phyloP scores from a whole-genome alignment of 2,888 invertebrate genomes.

The Volucella zonaria region DNA sequence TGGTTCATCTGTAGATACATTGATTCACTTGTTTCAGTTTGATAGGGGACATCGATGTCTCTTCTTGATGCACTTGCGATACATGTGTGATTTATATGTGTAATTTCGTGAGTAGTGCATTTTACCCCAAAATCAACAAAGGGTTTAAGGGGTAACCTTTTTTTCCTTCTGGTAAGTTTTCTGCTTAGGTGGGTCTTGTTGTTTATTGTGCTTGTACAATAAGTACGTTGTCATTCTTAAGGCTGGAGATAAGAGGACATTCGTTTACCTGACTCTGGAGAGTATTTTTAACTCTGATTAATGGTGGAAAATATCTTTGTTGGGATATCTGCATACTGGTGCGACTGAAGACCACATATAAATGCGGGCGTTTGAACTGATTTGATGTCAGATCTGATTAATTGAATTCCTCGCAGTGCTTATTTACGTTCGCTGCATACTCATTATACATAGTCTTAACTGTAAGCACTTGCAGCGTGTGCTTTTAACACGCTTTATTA shows the following conservation, averaged over 20 bases:
- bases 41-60: constrained; percentile 45
- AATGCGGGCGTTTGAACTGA: constrained; percentile 3
- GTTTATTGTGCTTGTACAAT: constrained; percentile 1
- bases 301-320: constrained; percentile 26
- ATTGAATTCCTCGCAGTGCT: constrained; percentile 28
- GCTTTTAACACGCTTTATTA: too few relatives aligned
- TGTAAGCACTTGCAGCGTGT: too few relatives aligned
- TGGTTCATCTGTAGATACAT: constrained; percentile 12
- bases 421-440: too few relatives aligned
- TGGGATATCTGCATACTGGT: too few relatives aligned
- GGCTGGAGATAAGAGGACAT: constrained; percentile 12
- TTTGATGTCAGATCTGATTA: constrained; percentile 9
- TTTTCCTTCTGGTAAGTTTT: constrained; percentile 3
- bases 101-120: constrained; percentile 45
- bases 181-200: too few relatives aligned
- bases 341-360: background rate
- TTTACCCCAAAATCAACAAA: constrained; percentile 50
- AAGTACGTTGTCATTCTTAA: constrained; percentile 20
- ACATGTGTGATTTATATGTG: constrained; percentile 16
- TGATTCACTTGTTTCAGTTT: constrained; percentile 10
- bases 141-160: constrained; percentile 30
- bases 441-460: constrained; percentile 11
- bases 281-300: background rate
- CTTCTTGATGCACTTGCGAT: constrained; percentile 32
- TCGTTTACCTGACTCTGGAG: constrained; percentile 17